phyloP scores from a whole-genome alignment of 2,888 invertebrate species.

The Anorthoa munda region DNA sequence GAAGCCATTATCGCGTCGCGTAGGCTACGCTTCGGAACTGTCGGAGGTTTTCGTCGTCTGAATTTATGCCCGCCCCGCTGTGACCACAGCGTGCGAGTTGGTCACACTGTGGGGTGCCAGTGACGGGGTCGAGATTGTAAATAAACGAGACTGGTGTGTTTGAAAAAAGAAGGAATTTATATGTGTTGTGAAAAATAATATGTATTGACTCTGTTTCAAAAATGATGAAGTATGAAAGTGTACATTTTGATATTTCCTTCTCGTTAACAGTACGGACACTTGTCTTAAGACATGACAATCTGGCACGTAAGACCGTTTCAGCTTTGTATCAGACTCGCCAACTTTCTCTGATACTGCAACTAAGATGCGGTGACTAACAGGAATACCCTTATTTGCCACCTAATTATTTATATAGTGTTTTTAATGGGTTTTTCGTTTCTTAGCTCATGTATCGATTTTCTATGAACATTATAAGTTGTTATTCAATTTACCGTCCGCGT shows the following conservation, averaged over 20 bases:
- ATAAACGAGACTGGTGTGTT: not conserved
- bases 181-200: no score
- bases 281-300: no score
- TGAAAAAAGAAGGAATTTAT: not conserved
- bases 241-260: no score
- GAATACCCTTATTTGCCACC: not conserved
- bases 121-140: conserved; percentile 37
- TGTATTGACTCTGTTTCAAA: not conserved
- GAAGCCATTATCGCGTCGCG: conserved; percentile 75
- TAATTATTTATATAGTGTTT: not conserved
- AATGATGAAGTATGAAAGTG: not conserved
- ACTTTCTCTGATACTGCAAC: no score
- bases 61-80: conserved; percentile 79
- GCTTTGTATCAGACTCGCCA: no score
- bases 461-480: no score
- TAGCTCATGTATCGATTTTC: no score
- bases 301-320: no score
- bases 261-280: no score
- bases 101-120: conserved; percentile 54
- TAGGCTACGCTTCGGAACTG: conserved; percentile 73
- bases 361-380: no score
- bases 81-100: conserved; percentile 74
- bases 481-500: no score
- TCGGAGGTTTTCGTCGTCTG: conserved; percentile 76
- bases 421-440: no score